Base-by-base conservation (phyloP, 2,797 vertebrate genomes). In the Myoxocephalus aenaeus region DNA sequence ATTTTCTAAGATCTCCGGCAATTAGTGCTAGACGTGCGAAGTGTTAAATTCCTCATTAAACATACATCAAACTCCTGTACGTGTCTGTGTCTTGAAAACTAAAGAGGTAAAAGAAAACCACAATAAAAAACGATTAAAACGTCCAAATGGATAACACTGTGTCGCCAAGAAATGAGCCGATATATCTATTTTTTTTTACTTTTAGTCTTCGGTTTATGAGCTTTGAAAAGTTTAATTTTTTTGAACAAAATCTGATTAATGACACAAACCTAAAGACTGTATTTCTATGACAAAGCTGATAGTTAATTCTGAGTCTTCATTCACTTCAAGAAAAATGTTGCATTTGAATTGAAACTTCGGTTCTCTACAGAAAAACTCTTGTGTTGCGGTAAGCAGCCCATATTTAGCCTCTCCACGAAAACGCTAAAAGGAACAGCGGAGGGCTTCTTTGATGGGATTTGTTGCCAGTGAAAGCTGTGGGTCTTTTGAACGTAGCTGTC, bases 361-460 rank as follows among this genome's bases (percentile, higher is more conserved):
- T 74, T 73, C 77, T 86, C 83, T 79, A 27, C 65, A 29, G 57
- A 57, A 32, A 65, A 82, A 77, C 70, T 67, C 77, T 68, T 76
- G 81, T 63, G 82, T 14, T 38, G 80, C 78, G 86, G 72, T 87
- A 77, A 92, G 87, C 71, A 82, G 84, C 64, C 32, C 75, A 82
- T 76, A 73, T 92, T 91, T 74, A 88, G 88, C 82, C 73, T 79
- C 79, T 92, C 89, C 90, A 62, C 83, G 57, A 87, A 77, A 86
- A 79, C 90, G 90, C 86, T 91, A 92, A 95, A 94, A 94, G 92
- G 93, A 94, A 95, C 92, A 95, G 93, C 92, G 81, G 92, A 92
- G 89, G 76, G 89, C 84, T 65, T 76, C 94, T 96, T 96, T 95
- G 94, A 95, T 93, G 94, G 94, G 95, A 95, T 96, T 96, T 92